Conservation (phyloP, 1,140 invertebrate species). For the Drosophila insularis region DNA sequence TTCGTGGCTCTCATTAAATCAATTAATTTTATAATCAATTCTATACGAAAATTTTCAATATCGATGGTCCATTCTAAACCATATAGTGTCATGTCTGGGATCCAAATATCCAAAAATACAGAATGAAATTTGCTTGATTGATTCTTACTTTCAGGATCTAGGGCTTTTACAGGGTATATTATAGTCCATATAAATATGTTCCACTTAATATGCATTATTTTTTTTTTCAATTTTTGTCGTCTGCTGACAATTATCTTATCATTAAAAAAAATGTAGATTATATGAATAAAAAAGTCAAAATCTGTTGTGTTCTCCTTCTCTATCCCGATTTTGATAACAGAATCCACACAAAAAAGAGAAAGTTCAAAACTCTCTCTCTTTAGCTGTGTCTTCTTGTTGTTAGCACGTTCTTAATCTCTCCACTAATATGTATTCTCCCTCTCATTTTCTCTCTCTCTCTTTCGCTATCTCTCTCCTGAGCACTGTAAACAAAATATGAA, state of each 20-base stretch:
- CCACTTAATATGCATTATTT: background rate
- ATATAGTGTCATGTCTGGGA: too few species aligned
- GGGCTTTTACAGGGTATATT: background rate
- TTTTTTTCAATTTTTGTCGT: background rate
- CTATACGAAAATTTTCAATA: too few species aligned
- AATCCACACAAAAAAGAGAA: constrained; percentile 3
- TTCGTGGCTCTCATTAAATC: too few species aligned
- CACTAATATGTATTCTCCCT: background rate
- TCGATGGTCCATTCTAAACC: too few species aligned
- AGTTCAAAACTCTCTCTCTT: background rate
- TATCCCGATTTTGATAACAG: background rate
- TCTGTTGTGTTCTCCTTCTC: background rate
- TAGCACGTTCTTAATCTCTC: background rate
- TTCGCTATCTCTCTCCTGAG: constrained; percentile 11
- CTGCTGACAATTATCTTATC: background rate
- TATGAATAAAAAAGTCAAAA: background rate
- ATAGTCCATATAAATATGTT: background rate
- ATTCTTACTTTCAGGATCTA: background rate
- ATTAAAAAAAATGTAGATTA: background rate
- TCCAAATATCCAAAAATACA: too few species aligned
- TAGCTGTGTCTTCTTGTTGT: background rate
- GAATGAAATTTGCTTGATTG: too few species aligned
- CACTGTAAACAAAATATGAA: constrained; percentile 50
- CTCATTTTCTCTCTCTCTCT: background rate
- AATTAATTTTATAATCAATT: too few species aligned